A percentile compares a stretch with the other conserved stretches of the same genome.
phyloP scores from a whole-genome alignment of 2,113 vertebrate genomes.

The Leptodactylus fuscus region DNA sequence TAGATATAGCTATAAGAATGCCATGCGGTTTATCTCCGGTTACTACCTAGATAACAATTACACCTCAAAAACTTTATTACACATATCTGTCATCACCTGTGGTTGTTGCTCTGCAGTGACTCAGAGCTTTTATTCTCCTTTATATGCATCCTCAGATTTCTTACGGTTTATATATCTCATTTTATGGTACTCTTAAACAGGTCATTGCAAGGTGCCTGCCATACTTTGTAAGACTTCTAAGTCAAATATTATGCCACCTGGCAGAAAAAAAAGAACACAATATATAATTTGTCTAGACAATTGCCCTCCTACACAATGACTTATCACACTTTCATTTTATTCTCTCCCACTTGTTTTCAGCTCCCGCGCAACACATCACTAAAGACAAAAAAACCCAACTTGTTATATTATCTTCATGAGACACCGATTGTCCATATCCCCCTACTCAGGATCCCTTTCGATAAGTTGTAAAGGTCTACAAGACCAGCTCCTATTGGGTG shows the following conservation, averaged over 20 bases:
- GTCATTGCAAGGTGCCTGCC: neutral
- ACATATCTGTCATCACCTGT: constrained; percentile 21
- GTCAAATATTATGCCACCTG: neutral
- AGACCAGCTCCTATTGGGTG: too few species aligned
- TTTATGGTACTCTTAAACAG: constrained; percentile 3
- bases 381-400: neutral
- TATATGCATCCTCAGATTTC: constrained; percentile 3
- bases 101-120: constrained; percentile 31
- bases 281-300: constrained; percentile 48
- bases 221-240: neutral
- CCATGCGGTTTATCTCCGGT: constrained; percentile 45
- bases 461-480: too few species aligned
- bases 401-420: too few species aligned
- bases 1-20: constrained; percentile 21
- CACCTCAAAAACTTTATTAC: constrained; percentile 38
- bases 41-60: constrained; percentile 28
- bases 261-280: neutral
- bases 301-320: constrained; percentile 33
- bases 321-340: neutral
- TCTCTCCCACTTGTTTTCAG: neutral
- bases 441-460: too few species aligned
- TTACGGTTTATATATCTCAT: constrained; percentile 4
- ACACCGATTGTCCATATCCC: too few species aligned
- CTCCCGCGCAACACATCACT: neutral
- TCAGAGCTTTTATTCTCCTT: constrained; percentile 36